Conservation (phyloP, 2,113 vertebrate species). For the Sturnus vulgaris region DNA sequence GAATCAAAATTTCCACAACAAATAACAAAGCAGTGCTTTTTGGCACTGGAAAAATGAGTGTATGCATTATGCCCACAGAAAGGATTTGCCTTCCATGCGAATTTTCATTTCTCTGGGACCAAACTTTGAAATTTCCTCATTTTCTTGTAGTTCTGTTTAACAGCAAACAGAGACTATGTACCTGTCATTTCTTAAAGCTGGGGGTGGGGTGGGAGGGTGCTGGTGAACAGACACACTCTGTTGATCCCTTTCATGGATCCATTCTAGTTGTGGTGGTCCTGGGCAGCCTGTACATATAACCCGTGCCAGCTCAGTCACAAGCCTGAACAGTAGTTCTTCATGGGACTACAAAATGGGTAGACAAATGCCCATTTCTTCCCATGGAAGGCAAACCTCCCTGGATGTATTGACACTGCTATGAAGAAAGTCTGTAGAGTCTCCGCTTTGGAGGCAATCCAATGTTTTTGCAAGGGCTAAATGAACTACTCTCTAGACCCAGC, state of each 20-base stretch:
- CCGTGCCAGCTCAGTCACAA: background rate
- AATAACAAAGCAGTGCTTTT: background rate
- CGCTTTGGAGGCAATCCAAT: slow-evolving; percentile 46
- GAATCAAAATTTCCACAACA: background rate
- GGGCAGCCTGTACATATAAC: background rate
- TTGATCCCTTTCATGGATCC: background rate
- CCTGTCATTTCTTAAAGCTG: background rate
- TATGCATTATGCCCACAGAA: background rate
- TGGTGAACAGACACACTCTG: background rate
- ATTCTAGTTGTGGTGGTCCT: background rate
- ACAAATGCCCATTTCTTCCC: slow-evolving; percentile 43
- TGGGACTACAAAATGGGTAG: background rate
- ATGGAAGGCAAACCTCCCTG: slow-evolving; percentile 23
- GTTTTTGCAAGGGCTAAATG: slow-evolving; percentile 45
- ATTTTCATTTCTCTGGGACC: background rate
- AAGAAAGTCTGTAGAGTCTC: slow-evolving; percentile 39
- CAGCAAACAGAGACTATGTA: background rate
- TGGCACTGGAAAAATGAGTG: background rate
- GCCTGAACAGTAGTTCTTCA: background rate
- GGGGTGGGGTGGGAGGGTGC: background rate
- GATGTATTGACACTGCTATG: background rate
- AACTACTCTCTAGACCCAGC: slow-evolving; percentile 35
- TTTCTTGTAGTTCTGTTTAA: background rate
- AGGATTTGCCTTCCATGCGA: background rate
- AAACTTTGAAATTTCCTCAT: background rate